Conservation (phyloP, 2,113 vertebrate species). For the Platichthys flesus region DNA sequence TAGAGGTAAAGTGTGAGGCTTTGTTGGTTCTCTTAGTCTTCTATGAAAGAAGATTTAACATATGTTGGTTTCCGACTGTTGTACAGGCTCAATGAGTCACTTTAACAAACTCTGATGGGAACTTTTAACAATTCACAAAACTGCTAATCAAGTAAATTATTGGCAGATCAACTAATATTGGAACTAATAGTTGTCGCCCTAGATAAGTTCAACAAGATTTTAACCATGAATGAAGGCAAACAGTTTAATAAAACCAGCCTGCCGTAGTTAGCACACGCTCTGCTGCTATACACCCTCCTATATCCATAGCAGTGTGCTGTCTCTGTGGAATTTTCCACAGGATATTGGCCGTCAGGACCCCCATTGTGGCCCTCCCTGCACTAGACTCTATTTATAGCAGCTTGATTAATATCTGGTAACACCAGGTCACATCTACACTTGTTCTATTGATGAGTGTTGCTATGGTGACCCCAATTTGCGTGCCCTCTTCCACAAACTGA, state of each 20-base stretch:
- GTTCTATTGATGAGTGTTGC: slow-evolving; percentile 83
- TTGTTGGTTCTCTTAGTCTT: no score
- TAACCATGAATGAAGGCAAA: slow-evolving; percentile 6
- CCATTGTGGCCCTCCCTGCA: slow-evolving; percentile 78
- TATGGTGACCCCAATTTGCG: slow-evolving; percentile 75
- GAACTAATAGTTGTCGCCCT: not conserved
- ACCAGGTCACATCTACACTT: slow-evolving; percentile 83
- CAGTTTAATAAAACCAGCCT: not conserved
- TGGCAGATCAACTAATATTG: not conserved
- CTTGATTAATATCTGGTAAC: slow-evolving; percentile 85
- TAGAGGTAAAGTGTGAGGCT: not conserved
- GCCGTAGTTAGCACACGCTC: slow-evolving; percentile 21
- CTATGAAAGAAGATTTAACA: no score
- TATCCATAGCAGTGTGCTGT: slow-evolving; percentile 56
- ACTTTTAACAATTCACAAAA: no score
- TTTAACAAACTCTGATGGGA: no score
- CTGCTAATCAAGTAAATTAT: not conserved
- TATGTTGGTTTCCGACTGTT: no score
- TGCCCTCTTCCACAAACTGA: slow-evolving; percentile 73
- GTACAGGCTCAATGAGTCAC: no score
- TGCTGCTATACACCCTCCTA: slow-evolving; percentile 47
- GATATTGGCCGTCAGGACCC: slow-evolving; percentile 82
- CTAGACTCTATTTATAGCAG: slow-evolving; percentile 80
- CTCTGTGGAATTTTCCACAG: slow-evolving; percentile 84
- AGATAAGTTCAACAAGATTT: slow-evolving; percentile 1